A percentile compares a stretch with the other conserved stretches of the same genome.
Conservation (phyloP, 2,888 invertebrate genomes). For the Drosophila cyrtoloma region DNA sequence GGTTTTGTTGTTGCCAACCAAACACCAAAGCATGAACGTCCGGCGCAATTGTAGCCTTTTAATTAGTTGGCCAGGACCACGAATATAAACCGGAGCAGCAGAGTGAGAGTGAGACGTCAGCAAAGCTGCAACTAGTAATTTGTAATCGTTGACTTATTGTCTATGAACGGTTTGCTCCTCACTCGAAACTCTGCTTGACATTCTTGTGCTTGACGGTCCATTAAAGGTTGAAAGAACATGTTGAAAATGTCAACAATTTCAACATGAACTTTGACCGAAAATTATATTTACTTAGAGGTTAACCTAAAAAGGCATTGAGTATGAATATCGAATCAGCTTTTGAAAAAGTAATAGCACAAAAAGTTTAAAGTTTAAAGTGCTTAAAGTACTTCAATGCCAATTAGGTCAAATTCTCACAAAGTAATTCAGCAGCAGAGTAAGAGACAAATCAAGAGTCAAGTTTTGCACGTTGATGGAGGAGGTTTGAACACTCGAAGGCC, state of each 20-base stretch:
- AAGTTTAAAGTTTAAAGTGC: background rate
- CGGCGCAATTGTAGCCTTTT: conserved; percentile 70
- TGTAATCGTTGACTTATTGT: conserved; percentile 67
- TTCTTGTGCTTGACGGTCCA: background rate
- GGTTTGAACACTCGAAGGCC: background rate
- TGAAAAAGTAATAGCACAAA: background rate
- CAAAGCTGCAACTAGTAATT: conserved; percentile 61
- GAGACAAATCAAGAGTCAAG: no score
- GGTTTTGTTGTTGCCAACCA: conserved; percentile 52
- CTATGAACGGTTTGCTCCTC: conserved; percentile 26
- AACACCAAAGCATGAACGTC: conserved; percentile 55
- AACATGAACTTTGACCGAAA: background rate
- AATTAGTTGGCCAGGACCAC: conserved; percentile 68
- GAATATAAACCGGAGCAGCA: conserved; percentile 23
- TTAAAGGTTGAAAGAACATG: background rate
- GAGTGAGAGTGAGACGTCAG: conserved; percentile 16
- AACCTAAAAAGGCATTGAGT: background rate
- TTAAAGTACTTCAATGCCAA: background rate
- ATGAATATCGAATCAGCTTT: background rate
- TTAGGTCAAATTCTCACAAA: background rate
- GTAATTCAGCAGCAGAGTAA: background rate
- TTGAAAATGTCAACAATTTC: background rate
- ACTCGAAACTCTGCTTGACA: background rate
- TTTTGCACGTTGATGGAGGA: background rate
- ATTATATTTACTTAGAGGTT: background rate